Evolutionary conservation across 2,888 invertebrate species (phyloP).

Genomic region (Drosophila cracens): DNA sequence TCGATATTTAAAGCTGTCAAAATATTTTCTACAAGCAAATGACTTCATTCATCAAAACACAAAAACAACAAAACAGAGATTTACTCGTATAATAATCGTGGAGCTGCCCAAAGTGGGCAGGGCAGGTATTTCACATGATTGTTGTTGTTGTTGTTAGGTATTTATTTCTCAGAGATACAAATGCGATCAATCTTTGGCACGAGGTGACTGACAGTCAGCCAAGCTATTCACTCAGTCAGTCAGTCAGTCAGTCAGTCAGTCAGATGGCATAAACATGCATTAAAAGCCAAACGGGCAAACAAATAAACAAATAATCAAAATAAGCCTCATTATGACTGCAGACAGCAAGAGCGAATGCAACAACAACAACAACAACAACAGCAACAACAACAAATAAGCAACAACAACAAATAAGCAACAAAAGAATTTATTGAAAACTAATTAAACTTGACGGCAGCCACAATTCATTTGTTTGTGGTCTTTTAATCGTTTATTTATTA

Average conservation of each 20-base stretch:
- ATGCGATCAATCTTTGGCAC: conserved; percentile 63
- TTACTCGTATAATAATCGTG: conserved; percentile 31
- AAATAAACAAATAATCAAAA: conserved; percentile 76
- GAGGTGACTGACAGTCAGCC: conserved; percentile 45
- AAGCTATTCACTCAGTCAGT: conserved; percentile 32
- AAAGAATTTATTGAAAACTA: conserved; percentile 72
- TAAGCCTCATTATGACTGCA: conserved; percentile 75
- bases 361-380: conserved; percentile 18
- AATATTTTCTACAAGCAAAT: conserved; percentile 81
- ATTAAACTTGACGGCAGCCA: conserved; percentile 76
- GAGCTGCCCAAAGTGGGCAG: conserved; percentile 51
- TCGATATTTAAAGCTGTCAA: conserved; percentile 80
- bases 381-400: conserved; percentile 20
- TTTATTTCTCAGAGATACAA: conserved; percentile 10
- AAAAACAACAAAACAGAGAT: conserved; percentile 2
- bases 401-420: conserved; percentile 19
- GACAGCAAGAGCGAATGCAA: conserved; percentile 34
- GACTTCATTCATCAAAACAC: conserved; percentile 75
- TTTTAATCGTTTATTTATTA: conserved; percentile 74
- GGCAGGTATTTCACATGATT: conserved; percentile 56
- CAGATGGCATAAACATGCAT: conserved; percentile 67
- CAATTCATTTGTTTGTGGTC: conserved; percentile 65
- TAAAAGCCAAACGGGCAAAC: conserved; percentile 53
- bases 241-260: conserved; percentile 33
- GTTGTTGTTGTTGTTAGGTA: background rate